Evolutionary conservation across 2,113 vertebrate genomes (phyloP).

Genomic region (Tragelaphus scriptus): DNA sequence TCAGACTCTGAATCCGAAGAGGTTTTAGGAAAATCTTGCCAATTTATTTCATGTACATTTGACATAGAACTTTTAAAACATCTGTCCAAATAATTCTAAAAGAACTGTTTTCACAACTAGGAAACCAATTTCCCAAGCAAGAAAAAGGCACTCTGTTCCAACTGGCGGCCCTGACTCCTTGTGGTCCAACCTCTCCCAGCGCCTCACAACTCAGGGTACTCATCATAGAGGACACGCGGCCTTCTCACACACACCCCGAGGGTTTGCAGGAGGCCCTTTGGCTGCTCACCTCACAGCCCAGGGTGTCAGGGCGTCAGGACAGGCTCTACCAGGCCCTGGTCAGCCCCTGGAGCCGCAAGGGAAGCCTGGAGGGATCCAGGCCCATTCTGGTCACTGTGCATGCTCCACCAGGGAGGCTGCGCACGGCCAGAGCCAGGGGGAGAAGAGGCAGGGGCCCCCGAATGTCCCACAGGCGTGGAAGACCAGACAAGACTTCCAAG

Average conservation of each 20-base stretch:
- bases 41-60: fast-evolving
- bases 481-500: not conserved
- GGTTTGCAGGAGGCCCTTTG: not conserved
- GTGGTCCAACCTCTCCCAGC: not conserved
- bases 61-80: fast-evolving
- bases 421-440: not conserved
- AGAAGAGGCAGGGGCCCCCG: not conserved
- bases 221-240: not conserved
- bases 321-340: not conserved
- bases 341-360: not conserved
- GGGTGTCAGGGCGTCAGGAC: fast-evolving
- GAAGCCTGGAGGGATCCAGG: not conserved
- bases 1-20: fast-evolving
- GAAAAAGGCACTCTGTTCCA: not conserved
- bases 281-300: not conserved
- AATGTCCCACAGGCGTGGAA: fast-evolving
- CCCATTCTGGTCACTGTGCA: fast-evolving
- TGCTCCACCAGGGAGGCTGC: fast-evolving
- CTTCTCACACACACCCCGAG: not conserved
- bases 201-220: fast-evolving
- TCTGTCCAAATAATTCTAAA: too few species aligned
- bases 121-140: not conserved
- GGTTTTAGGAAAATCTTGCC: not conserved
- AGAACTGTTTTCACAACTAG: not conserved
- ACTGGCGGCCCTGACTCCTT: fast-evolving